Percentiles rank a stretch among this genome's conserved stretches.
These are phyloP conservation scores for Sesia apiformis DNA, from an alignment of 2,888 invertebrate genomes.

Conservation along the genomic window DNA sequence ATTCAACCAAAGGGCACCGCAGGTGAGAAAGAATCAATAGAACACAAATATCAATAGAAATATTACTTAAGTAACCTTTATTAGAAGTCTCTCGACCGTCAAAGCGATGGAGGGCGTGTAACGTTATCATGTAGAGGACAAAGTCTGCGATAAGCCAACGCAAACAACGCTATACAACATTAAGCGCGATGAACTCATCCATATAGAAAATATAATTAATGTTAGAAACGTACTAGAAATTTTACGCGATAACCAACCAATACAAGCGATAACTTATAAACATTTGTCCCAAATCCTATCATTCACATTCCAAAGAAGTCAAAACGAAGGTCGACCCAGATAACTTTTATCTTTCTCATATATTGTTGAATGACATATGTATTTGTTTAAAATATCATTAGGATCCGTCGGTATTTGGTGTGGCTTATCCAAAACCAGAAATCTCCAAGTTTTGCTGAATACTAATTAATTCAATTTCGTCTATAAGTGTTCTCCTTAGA, in stretches of 20 bases:
- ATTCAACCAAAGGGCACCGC: slow-evolving; percentile 86
- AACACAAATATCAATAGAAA: neutral
- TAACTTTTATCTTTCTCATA: neutral
- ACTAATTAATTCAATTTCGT: too few relatives aligned
- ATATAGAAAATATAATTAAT: neutral
- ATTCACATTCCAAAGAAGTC: neutral
- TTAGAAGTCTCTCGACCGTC: slow-evolving; percentile 22
- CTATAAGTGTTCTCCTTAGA: slow-evolving; percentile 9
- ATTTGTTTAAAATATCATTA: too few relatives aligned
- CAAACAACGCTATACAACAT: neutral
- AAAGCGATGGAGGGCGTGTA: slow-evolving; percentile 26
- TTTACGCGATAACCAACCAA: too few relatives aligned
- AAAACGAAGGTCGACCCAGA: neutral
- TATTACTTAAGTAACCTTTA: neutral
- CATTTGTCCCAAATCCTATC: too few relatives aligned
- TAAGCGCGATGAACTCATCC: neutral
- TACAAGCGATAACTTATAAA: too few relatives aligned
- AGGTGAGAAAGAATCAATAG: slow-evolving; percentile 69
- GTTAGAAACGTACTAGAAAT: too few relatives aligned
- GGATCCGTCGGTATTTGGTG: too few relatives aligned
- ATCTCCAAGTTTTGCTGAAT: too few relatives aligned
- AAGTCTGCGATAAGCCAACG: slow-evolving; percentile 20
- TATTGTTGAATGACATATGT: too few relatives aligned
- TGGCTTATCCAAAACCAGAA: too few relatives aligned
- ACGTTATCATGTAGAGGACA: slow-evolving; percentile 15